phyloP scores from a whole-genome alignment of 2,888 invertebrate genomes.

The Harpalus rubripes region DNA sequence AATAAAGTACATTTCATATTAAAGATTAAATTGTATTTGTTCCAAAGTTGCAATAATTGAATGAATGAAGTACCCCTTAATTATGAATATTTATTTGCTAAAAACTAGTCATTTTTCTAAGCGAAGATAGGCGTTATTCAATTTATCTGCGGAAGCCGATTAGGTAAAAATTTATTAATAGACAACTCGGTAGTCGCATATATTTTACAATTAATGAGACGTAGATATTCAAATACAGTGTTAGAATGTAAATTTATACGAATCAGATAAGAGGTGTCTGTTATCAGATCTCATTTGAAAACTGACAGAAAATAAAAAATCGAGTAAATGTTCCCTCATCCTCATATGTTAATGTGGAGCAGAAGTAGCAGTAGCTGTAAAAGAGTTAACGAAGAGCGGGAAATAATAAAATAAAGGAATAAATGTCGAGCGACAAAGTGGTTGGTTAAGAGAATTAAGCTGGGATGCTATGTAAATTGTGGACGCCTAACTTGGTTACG shows the following conservation, averaged over 20 bases:
- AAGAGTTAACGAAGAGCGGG: constrained; percentile 63
- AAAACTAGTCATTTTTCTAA: not conserved
- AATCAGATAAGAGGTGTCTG: constrained; percentile 34
- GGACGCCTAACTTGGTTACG: constrained; percentile 55
- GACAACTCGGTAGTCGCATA: not conserved
- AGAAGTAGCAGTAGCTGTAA: constrained; percentile 10
- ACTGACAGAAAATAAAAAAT: constrained; percentile 45
- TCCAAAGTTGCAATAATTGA: no score
- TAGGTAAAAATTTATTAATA: constrained; percentile 48
- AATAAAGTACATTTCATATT: no score
- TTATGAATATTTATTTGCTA: no score
- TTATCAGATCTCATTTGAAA: constrained; percentile 53
- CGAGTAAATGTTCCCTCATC: constrained; percentile 44
- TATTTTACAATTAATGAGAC: constrained; percentile 55
- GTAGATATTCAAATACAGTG: constrained; percentile 47
- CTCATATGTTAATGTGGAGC: constrained; percentile 30
- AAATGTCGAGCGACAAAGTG: constrained; percentile 64
- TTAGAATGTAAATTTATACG: constrained; percentile 55
- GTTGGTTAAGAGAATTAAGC: constrained; percentile 65
- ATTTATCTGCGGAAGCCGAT: constrained; percentile 5
- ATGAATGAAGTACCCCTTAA: no score
- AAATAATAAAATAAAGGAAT: constrained; percentile 66
- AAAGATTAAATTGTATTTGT: no score
- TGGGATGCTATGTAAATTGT: constrained; percentile 61
- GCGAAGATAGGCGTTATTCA: constrained; percentile 4